Base-by-base conservation (phyloP, 2,888 invertebrate species). In the Prosopocoilus inquinatus region DNA sequence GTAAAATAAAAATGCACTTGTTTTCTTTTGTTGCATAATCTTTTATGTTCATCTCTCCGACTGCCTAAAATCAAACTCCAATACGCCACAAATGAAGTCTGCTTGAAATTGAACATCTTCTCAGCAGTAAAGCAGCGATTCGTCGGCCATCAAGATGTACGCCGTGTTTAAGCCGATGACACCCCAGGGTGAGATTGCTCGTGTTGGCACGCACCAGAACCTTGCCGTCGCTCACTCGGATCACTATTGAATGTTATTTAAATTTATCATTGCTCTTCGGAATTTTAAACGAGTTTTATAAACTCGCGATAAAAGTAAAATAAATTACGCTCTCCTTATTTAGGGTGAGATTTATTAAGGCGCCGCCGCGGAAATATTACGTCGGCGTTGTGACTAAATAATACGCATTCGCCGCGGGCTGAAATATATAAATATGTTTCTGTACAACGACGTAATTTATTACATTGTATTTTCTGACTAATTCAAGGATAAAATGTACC, bases 131-230 rank as follows among this genome's bases (percentile, higher is more conserved):
- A 73, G 71, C 72, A 70, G 71, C 74, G 74, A 74, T 75, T 75
- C 20, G 20, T 28, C 69, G 74, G 71, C 73, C 72, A 75, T 75
- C 75, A 74, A 73, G 75, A 76, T 75, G 75, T 75, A 74, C 75
- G 73, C 67, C 73, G 72, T 74, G 75, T 74, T 75, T 75, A 75
- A 75, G 72, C 68, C 64, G 72, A 75, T 72, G 71, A 73, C 72
- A 73, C 76, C 75, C 76, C 59, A 62, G 75, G 74, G 76, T 72
- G 67, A 72, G 65, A 76, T 76, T 72, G 69, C 67, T 70, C 66
- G 68, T 66, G 67, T 72, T 70, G 71, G 72, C 73, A 74, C 74
- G 73, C 73, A 72, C 70, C 67, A 66, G 64, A 65, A 63, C 46
- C 65, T 57, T 67, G 63, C 66, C 60, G 54, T 65, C 66, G 64